A percentile compares a stretch with the other conserved stretches of the same genome.
These are phyloP conservation scores for Pterophyllum scalare DNA, from an alignment of 2,113 vertebrate genomes.

Conservation along the genomic window DNA sequence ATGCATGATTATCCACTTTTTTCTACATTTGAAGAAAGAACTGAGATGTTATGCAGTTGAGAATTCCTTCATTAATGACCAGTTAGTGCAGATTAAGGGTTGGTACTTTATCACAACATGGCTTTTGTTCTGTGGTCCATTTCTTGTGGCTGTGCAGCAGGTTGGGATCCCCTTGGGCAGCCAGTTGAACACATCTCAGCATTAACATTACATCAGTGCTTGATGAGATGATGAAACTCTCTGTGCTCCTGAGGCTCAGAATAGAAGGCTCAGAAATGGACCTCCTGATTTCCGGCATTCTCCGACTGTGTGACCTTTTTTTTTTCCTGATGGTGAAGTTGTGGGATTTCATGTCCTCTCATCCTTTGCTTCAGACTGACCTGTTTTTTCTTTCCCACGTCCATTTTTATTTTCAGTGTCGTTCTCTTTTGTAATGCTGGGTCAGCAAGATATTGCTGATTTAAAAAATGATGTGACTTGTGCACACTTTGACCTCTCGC, in stretches of 20 bases:
- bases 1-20: no score
- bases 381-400: not conserved
- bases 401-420: not conserved
- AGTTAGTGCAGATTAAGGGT: not conserved
- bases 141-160: not conserved
- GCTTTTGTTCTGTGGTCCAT: not conserved
- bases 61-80: not conserved
- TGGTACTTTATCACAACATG: not conserved
- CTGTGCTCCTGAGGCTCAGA: not conserved
- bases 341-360: constrained; percentile 6
- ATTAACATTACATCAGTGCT: constrained; percentile 35
- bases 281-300: constrained; percentile 38
- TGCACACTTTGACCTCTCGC: not conserved
- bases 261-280: constrained; percentile 17
- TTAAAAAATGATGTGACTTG: not conserved
- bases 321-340: not conserved
- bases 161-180: not conserved
- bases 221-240: constrained; percentile 49
- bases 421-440: not conserved
- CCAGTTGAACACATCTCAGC: constrained; percentile 16
- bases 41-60: not conserved
- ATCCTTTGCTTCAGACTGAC: not conserved
- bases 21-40: not conserved
- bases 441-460: not conserved
- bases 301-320: not conserved